phyloP scores from a whole-genome alignment of 2,797 vertebrate species.

The Macropodus opercularis region DNA sequence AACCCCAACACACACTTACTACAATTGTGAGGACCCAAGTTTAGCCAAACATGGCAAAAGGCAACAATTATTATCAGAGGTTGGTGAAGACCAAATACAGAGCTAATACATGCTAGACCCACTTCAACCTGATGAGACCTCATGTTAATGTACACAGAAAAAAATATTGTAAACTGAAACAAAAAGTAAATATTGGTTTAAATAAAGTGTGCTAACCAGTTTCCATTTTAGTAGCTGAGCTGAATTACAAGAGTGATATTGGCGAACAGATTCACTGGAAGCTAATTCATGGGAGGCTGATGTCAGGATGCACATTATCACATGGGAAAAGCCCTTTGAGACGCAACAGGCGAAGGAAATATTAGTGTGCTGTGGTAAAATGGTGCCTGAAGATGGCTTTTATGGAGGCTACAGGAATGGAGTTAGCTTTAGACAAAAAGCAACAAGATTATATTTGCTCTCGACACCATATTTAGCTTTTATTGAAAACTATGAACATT shows the following conservation, averaged over 20 bases:
- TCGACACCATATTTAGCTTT: too few relatives aligned
- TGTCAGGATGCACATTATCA: conserved; percentile 15
- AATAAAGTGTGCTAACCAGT: conserved; percentile 8
- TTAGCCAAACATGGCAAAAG: too few relatives aligned
- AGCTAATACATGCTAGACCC: background rate
- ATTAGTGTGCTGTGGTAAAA: background rate
- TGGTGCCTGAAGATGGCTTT: too few relatives aligned
- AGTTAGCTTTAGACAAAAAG: background rate
- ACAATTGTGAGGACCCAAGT: too few relatives aligned
- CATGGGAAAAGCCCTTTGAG: conserved; percentile 19
- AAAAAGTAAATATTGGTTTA: conserved; percentile 15
- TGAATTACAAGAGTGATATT: conserved; percentile 6
- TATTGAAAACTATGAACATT: background rate
- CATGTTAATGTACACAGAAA: background rate
- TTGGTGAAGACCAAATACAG: conserved; percentile 4
- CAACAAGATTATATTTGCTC: background rate
- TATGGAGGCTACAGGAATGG: too few relatives aligned
- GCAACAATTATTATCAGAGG: too few relatives aligned
- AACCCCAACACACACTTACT: too few relatives aligned
- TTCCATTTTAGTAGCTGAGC: conserved; percentile 10
- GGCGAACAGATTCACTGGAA: conserved; percentile 24
- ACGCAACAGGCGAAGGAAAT: conserved; percentile 5
- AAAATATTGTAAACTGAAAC: conserved; percentile 38
- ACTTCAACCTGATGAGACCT: too few relatives aligned
- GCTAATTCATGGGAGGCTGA: conserved; percentile 13